Percentiles rank a stretch among this genome's conserved stretches.
phyloP scores from a whole-genome alignment of 2,888 invertebrate species.

The Callyntrura sp. region DNA sequence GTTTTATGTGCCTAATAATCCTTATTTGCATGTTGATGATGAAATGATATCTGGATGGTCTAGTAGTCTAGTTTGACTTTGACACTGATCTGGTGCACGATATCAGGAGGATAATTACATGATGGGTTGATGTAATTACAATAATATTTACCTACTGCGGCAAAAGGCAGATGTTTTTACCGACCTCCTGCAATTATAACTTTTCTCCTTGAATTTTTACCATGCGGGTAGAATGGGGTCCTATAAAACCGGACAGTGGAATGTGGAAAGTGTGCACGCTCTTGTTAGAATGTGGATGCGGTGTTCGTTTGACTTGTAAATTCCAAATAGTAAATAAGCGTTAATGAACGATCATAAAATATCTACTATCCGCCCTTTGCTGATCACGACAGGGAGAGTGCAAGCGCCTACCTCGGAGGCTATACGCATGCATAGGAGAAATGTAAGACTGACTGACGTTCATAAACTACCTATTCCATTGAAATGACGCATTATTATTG shows the following conservation, averaged over 20 bases:
- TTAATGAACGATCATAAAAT: constrained; percentile 27
- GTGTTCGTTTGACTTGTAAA: constrained; percentile 45
- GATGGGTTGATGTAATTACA: constrained; percentile 58
- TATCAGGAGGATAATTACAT: constrained; percentile 62
- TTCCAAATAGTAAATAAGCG: constrained; percentile 20
- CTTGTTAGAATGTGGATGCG: neutral
- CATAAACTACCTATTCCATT: no score
- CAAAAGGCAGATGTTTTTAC: constrained; percentile 18
- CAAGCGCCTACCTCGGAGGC: no score
- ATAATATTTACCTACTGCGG: constrained; percentile 55
- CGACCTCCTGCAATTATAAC: neutral
- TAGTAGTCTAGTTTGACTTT: constrained; percentile 65
- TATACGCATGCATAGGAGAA: no score
- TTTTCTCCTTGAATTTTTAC: neutral
- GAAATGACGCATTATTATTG: no score
- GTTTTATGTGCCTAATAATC: constrained; percentile 37
- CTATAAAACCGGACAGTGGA: no score
- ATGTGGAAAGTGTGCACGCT: neutral
- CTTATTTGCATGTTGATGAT: constrained; percentile 66
- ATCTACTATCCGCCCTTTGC: no score
- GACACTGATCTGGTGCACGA: constrained; percentile 74
- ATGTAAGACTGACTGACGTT: no score
- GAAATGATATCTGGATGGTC: constrained; percentile 66
- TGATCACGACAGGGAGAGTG: no score
- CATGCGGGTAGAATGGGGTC: constrained; percentile 19